Conservation (phyloP, 2,797 vertebrate genomes). For the Scolopax bukidnonensis region DNA sequence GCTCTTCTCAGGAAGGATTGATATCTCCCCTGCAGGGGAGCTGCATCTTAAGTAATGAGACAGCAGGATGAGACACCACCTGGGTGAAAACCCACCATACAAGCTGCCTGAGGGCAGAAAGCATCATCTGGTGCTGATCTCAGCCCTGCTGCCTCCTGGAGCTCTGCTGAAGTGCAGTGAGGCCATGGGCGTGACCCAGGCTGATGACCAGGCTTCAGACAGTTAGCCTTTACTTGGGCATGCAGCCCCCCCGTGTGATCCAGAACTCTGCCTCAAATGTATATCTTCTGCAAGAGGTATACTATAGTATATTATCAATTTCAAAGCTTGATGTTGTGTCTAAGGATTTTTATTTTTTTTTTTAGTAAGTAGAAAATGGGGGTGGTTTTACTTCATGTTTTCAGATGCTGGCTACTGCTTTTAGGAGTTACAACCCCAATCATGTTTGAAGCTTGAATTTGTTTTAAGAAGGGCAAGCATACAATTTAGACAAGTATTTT, state of each 20-base stretch:
- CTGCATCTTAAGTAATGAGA: background rate
- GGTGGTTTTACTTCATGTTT: background rate
- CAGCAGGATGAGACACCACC: background rate
- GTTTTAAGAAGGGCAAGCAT: conserved; percentile 28
- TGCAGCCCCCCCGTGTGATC: background rate
- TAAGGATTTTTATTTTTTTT: background rate
- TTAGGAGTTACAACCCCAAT: conserved; percentile 20
- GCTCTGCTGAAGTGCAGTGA: rapidly evolving
- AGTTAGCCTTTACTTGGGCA: conserved; percentile 2
- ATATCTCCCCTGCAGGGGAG: rapidly evolving
- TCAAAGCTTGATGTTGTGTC: background rate
- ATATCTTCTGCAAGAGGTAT: background rate
- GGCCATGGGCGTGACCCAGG: background rate
- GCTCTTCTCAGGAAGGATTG: background rate
- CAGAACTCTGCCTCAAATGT: background rate
- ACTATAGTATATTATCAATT: background rate
- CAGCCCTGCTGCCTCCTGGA: background rate
- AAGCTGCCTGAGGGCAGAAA: rapidly evolving
- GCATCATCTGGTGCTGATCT: background rate
- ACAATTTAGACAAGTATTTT: conserved; percentile 29
- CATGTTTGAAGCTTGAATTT: conserved; percentile 18
- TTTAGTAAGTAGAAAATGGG: background rate
- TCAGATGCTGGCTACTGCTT: conserved; percentile 20
- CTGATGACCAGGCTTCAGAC: conserved; percentile 40
- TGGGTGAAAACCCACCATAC: rapidly evolving